Base-by-base conservation (phyloP, 2,113 vertebrate species). In the Uria lomvia region DNA sequence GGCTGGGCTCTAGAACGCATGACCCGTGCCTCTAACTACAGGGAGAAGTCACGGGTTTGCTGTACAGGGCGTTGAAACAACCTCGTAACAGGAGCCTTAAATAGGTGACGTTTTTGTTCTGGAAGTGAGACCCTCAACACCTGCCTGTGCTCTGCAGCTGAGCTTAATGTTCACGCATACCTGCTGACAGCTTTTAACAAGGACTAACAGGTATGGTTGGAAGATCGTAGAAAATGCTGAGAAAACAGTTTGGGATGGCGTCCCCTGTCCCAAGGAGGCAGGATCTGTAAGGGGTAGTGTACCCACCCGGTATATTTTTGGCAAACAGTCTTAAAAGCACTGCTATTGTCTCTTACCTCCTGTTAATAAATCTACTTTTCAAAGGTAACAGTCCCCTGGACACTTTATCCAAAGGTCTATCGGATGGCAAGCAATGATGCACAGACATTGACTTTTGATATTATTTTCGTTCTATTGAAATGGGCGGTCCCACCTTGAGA, bases 371-470 rank as follows among this genome's bases (percentile, higher is more conserved):
- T 70, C 66, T 67, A 2, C 52, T 87, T 96, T 86, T 86, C 96
- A 59, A 80, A 96, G 90, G 83, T 86, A 75, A 47, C 50, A 62
- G 47, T 75, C 52, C 94, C 91, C 74, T 80, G 75, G 93, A 88
- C 78, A 55, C 76, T 96, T 96, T 59, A 81, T 86, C 86, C 91
- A 90, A 86, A 90, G 88, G 76, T 68, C 11, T 74, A 13, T 90
- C 63, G 95, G 94, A 74, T 93, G 77, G 66, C 87, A 83, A 90
- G 87, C 81, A 85, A 18, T 58, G 55, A 88, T 96, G 95, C 94
- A 94, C 96, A 92, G 62, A 74, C 22, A 0, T 90, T 91, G 93
- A 86, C 13, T 91, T 94, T 82, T 63, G 71, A 16, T 38, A 19
- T 55, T 58, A 23, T 88, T 94, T 85, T 92, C 86, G 75, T 92